Percentiles rank a stretch among this genome's conserved stretches.
These are phyloP conservation scores for Nanorana parkeri DNA, from an alignment of 2,113 vertebrate genomes.

Conservation along the genomic window DNA sequence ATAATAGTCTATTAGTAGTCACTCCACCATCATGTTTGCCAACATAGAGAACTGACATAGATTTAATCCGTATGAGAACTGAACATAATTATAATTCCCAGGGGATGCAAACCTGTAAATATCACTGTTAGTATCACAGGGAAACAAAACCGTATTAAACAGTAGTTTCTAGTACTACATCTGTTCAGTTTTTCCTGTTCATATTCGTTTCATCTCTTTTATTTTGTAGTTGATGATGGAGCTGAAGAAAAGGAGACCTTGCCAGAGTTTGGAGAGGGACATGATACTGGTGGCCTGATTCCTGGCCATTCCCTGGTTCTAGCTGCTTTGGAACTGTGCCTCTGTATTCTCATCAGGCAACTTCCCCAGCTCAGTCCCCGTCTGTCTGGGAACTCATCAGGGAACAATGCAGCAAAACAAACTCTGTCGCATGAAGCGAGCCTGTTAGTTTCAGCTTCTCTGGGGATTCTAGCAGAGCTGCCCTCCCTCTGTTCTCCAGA, in stretches of 20 bases:
- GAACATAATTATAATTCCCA: too few species aligned
- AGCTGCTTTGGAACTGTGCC: slow-evolving; percentile 86
- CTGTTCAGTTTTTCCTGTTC: too few species aligned
- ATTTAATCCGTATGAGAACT: too few species aligned
- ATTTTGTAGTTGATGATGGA: slow-evolving; percentile 87
- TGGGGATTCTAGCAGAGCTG: slow-evolving; percentile 88
- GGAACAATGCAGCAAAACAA: slow-evolving; percentile 72
- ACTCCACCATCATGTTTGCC: too few species aligned
- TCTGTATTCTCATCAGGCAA: slow-evolving; percentile 89
- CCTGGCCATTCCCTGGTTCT: slow-evolving; percentile 92
- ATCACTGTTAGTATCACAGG: too few species aligned
- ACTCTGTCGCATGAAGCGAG: slow-evolving; percentile 78
- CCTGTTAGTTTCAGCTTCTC: slow-evolving; percentile 78
- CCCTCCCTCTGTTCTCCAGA: slow-evolving; percentile 92
- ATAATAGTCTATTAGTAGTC: too few species aligned
- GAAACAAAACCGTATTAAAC: too few species aligned
- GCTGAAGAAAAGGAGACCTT: slow-evolving; percentile 95
- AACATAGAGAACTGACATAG: too few species aligned
- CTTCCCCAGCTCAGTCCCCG: slow-evolving; percentile 90
- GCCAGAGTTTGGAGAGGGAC: slow-evolving; percentile 93
- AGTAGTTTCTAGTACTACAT: too few species aligned
- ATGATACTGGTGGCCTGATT: slow-evolving; percentile 90
- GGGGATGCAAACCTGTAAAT: too few species aligned
- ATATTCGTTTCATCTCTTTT: slow-evolving; percentile 25
- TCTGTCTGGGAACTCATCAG: slow-evolving; percentile 77